Percentiles rank a stretch among this genome's conserved stretches.
phyloP scores from a whole-genome alignment of 2,797 vertebrate species.

The Sebastes dallii region DNA sequence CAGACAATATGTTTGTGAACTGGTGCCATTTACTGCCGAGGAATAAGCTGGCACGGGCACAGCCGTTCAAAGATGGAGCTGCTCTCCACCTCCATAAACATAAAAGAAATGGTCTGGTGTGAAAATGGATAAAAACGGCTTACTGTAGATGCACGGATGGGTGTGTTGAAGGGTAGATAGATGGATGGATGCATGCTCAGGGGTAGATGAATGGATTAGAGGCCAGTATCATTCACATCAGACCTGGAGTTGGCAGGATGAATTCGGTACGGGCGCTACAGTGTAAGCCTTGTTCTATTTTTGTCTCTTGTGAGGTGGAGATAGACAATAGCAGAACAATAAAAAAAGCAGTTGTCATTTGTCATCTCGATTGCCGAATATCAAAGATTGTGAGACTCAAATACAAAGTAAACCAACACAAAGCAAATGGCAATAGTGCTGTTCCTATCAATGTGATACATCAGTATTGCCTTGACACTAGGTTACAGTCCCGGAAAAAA shows the following conservation, averaged over 20 bases:
- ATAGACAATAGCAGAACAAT: not conserved
- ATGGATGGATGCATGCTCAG: slow-evolving; percentile 22
- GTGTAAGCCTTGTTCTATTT: slow-evolving; percentile 36
- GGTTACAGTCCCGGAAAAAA: slow-evolving; percentile 16
- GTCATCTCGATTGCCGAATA: slow-evolving; percentile 21
- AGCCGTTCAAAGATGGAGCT: slow-evolving; percentile 51
- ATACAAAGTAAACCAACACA: slow-evolving; percentile 22
- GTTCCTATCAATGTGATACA: slow-evolving; percentile 22
- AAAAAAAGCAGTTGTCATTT: slow-evolving; percentile 14
- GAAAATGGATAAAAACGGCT: slow-evolving; percentile 50
- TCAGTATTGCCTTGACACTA: slow-evolving; percentile 14
- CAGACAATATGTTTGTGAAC: slow-evolving; percentile 69
- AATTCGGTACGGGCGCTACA: not conserved
- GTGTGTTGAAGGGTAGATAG: slow-evolving; percentile 26
- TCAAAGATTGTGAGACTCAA: slow-evolving; percentile 26
- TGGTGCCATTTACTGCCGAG: slow-evolving; percentile 56
- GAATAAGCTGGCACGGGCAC: slow-evolving; percentile 58
- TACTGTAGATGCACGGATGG: slow-evolving; percentile 9
- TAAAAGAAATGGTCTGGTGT: slow-evolving; percentile 35
- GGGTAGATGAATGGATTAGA: slow-evolving; percentile 41
- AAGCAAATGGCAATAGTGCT: not conserved
- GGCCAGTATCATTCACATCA: slow-evolving; percentile 37
- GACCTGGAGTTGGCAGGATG: slow-evolving; percentile 19
- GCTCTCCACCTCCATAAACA: slow-evolving; percentile 40
- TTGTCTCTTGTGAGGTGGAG: slow-evolving; percentile 11